Evolutionary conservation across 2,797 vertebrate species (phyloP).

Genomic region (Poeciliopsis infans): DNA sequence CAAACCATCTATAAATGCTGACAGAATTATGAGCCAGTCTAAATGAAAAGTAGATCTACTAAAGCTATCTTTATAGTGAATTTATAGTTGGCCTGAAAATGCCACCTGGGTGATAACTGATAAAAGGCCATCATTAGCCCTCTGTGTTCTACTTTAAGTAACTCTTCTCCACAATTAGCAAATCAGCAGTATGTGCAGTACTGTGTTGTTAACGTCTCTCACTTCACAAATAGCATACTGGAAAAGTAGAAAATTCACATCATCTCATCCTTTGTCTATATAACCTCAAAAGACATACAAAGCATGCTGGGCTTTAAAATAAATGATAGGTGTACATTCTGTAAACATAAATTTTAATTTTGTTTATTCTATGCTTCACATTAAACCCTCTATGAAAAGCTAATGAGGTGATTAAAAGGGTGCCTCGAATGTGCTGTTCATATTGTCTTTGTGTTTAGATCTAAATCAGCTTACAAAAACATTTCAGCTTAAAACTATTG

Average conservation of each 20-base stretch:
- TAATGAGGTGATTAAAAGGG: background rate
- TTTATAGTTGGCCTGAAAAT: slow-evolving; percentile 42
- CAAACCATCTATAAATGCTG: slow-evolving; percentile 57
- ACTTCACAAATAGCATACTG: slow-evolving; percentile 12
- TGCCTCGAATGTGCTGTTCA: background rate
- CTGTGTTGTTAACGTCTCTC: background rate
- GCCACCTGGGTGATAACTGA: slow-evolving; percentile 42
- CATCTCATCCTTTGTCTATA: slow-evolving; percentile 32
- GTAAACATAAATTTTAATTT: slow-evolving; percentile 2
- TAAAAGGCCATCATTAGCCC: slow-evolving; percentile 38
- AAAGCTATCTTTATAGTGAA: slow-evolving; percentile 43
- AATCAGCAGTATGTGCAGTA: slow-evolving; percentile 33
- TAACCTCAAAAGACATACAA: slow-evolving; percentile 18
- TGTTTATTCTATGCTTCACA: background rate
- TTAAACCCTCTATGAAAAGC: background rate
- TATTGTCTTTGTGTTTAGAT: background rate
- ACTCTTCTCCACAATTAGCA: slow-evolving; percentile 44
- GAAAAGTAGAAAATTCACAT: background rate
- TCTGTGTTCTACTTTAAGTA: slow-evolving; percentile 31
- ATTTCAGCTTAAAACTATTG: background rate
- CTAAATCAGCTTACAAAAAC: background rate
- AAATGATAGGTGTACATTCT: slow-evolving; percentile 2
- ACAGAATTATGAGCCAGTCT: slow-evolving; percentile 52
- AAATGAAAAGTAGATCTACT: slow-evolving; percentile 58
- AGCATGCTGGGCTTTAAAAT: background rate